Conservation (phyloP, 2,797 vertebrate genomes). For the Periophthalmus magnuspinnatus region DNA sequence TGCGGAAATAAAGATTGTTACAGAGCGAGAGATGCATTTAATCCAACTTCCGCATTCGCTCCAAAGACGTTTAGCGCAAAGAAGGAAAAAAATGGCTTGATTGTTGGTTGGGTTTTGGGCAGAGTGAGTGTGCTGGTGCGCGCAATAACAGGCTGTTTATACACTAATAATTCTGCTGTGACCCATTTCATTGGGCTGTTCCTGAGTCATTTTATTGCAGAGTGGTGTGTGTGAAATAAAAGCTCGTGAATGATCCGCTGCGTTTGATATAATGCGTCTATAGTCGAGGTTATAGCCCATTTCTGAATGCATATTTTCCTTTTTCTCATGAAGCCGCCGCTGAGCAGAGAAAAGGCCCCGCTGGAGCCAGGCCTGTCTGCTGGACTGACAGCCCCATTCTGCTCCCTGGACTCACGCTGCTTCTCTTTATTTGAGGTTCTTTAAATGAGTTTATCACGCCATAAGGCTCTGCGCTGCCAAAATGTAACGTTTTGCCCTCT, state of each 20-base stretch:
- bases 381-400: constrained; percentile 77
- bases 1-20: neutral
- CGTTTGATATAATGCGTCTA: neutral
- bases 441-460: constrained; percentile 87
- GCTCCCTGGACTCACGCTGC: constrained; percentile 75
- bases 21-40: neutral
- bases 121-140: neutral
- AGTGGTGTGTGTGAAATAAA: neutral
- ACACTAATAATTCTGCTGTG: neutral
- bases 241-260: neutral
- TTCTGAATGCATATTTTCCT: constrained; percentile 1
- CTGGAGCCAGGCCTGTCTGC: constrained; percentile 81
- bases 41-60: constrained; percentile 16
- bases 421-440: constrained; percentile 79
- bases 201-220: neutral
- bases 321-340: constrained; percentile 22
- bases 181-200: neutral
- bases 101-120: neutral
- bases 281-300: neutral
- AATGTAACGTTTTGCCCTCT: constrained; percentile 85
- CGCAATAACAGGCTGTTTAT: neutral
- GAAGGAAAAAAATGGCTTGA: neutral
- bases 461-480: constrained; percentile 80
- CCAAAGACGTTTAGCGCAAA: neutral
- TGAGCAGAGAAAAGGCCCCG: constrained; percentile 55